Percentiles rank a stretch among this genome's conserved stretches.
Evolutionary conservation across 2,888 invertebrate genomes (phyloP).

Genomic region (Drosophila dives): DNA sequence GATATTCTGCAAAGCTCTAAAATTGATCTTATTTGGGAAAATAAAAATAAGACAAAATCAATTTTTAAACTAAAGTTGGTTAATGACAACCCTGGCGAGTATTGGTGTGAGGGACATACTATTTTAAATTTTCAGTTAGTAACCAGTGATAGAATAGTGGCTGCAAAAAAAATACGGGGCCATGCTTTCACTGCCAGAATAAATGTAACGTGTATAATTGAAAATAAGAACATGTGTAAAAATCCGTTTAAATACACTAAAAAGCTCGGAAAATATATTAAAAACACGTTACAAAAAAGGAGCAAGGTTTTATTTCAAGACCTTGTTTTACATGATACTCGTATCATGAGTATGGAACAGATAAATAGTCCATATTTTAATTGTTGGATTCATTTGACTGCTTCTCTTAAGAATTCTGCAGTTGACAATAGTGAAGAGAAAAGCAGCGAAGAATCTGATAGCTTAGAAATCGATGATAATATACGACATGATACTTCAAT

Average conservation of each 20-base stretch:
- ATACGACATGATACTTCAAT: constrained; percentile 53
- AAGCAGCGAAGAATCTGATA: constrained; percentile 84
- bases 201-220: constrained; percentile 64
- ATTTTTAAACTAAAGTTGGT: constrained; percentile 86
- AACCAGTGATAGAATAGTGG: constrained; percentile 86
- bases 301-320: constrained; percentile 23
- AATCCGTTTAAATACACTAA: constrained; percentile 51
- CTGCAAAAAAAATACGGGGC: constrained; percentile 82
- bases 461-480: constrained; percentile 65
- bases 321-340: constrained; percentile 84
- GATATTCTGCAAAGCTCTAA: constrained; percentile 86
- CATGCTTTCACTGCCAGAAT: constrained; percentile 81
- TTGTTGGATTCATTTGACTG: constrained; percentile 74
- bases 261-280: constrained; percentile 42
- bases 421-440: constrained; percentile 83
- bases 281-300: constrained; percentile 31
- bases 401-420: constrained; percentile 66
- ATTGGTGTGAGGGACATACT: constrained; percentile 88
- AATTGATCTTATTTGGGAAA: constrained; percentile 83
- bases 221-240: constrained; percentile 23
- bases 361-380: constrained; percentile 20
- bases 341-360: constrained; percentile 86
- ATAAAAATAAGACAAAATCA: constrained; percentile 63
- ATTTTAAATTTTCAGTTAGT: constrained; percentile 86
- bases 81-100: constrained; percentile 87